Evolutionary conservation across 1,140 invertebrate species (phyloP), one percentile per base, ranked within the genome.

Genomic region (Drosophila ficusphila): DNA sequence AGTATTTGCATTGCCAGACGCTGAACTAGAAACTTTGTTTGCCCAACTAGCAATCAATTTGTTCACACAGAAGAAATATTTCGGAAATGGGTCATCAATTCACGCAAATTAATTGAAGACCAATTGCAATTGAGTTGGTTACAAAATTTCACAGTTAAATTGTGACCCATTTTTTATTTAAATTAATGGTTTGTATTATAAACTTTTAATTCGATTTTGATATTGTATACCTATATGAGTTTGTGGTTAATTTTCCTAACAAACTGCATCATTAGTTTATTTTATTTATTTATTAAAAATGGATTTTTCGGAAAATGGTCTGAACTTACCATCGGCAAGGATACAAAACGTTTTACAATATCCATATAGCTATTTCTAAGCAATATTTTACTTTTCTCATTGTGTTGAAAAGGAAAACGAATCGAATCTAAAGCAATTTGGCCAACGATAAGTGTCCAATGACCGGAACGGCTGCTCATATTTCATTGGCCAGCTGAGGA

Each of bases 1-100:
- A 69, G 33, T 65, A 58, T 65, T 82, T 82, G 62, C 48, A 44
- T 31, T 36, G 31, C 19, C 21, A 44, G 8, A 23, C 58, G 23
- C 48, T 48, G 23, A 38, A 18, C 14, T 41, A 27, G 19, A n/a
- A 60, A 47, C n/a, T 12, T 39, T 52, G 36, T 27, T 52, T 67
- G 36, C 21, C 4, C 18, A 47, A 36, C 34, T 68, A 23, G 46
- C 53, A 46, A 46, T 60, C 27, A 61, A 71, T 71, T 72, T 72
- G 23, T 47, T 67, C 38, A 38, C 51, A 44, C 23, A 5, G 3
- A 14, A 33, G 12, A 29, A 38, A 47, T 11, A 9, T n/a, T 1
- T 5, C 7, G 0, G 2, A 38, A 38, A 18, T 38, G 7, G 7
- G 7, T 38, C 8, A 18, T 38, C 1, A 34, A 7, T 14, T 12